These are phyloP conservation scores for Dryobotodes eremita DNA, from an alignment of 2,888 invertebrate genomes.

Conservation along the genomic window DNA sequence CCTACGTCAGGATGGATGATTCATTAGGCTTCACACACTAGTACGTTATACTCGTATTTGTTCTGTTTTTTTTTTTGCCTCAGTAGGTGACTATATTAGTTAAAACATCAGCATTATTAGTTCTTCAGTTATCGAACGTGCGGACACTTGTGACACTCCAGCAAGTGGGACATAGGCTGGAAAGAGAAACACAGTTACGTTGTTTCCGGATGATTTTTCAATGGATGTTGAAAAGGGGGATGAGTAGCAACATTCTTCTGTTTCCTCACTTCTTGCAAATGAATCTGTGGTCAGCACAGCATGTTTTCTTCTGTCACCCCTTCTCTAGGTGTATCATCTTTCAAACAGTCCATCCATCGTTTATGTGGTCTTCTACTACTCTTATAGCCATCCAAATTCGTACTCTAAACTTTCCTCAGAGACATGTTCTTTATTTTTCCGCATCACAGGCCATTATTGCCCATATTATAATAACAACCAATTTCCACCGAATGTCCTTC, in stretches of 20 bases:
- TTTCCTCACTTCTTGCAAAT: not conserved
- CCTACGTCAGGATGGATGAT: not conserved
- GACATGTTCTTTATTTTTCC: not conserved
- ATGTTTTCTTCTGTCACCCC: not conserved
- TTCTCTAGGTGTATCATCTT: not conserved
- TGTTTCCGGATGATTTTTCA: not conserved
- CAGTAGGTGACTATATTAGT: too few relatives aligned
- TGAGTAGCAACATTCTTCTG: not conserved
- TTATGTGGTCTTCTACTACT: too few relatives aligned
- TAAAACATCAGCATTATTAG: not conserved
- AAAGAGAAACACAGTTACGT: too few relatives aligned
- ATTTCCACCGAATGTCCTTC: not conserved
- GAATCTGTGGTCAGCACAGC: not conserved
- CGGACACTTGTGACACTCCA: not conserved
- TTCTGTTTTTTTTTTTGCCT: not conserved
- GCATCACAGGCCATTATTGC: not conserved
- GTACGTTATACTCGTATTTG: not conserved
- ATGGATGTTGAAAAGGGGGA: not conserved
- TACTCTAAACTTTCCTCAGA: not conserved
- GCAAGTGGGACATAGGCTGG: not conserved
- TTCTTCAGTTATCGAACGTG: not conserved
- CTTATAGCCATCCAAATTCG: not conserved
- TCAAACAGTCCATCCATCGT: not conserved
- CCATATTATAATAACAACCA: not conserved
- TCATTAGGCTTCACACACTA: not conserved